Conservation (phyloP, 2,113 vertebrate genomes). For the Reinhardtius hippoglossoides region DNA sequence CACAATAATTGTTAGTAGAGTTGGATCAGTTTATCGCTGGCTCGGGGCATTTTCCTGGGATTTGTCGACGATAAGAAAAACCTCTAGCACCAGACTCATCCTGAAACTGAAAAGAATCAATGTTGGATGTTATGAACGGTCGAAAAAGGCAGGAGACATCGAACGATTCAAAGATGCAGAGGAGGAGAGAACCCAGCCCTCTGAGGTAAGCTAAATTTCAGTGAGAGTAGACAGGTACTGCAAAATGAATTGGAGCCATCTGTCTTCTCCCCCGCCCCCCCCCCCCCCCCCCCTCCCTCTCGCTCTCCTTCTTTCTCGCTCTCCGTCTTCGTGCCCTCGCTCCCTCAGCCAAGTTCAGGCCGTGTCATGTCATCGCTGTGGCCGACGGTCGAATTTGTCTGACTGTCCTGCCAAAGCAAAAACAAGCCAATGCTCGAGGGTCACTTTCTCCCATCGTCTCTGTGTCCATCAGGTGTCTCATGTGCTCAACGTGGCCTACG, state of each 20-base stretch:
- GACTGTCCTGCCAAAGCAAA: conserved; percentile 12
- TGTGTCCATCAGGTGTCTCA: conserved; percentile 88
- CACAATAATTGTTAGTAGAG: no score
- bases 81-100: background rate
- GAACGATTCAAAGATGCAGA: conserved; percentile 15
- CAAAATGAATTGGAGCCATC: conserved; percentile 64
- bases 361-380: conserved; percentile 53
- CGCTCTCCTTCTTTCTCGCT: background rate
- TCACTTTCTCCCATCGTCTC: background rate
- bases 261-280: conserved; percentile 39
- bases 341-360: conserved; percentile 45
- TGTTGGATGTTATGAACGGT: conserved; percentile 16
- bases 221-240: conserved; percentile 52
- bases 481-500: conserved; percentile 92
- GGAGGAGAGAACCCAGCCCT: conserved; percentile 22
- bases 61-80: conserved; percentile 8
- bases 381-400: conserved; percentile 36
- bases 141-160: conserved; percentile 25
- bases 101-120: conserved; percentile 1
- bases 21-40: no score
- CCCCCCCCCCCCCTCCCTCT: background rate
- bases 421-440: conserved; percentile 23
- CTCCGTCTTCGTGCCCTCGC: conserved; percentile 5
- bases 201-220: conserved; percentile 53
- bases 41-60: no score